Percentiles rank a stretch among this genome's conserved stretches.
phyloP scores from a whole-genome alignment of 2,888 invertebrate species.

The Drosophila rubida region DNA sequence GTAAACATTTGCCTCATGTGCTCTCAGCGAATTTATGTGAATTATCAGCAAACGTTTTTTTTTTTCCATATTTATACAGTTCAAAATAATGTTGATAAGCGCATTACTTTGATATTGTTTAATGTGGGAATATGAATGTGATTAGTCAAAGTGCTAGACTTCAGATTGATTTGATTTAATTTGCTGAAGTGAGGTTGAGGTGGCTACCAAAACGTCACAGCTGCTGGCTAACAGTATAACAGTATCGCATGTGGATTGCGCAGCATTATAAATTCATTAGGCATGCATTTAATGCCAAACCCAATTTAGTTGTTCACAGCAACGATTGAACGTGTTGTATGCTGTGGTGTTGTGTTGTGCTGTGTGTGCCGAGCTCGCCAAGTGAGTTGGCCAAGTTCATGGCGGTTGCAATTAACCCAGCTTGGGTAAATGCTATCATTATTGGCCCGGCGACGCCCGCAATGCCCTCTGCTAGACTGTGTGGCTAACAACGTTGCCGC shows the following conservation, averaged over 20 bases:
- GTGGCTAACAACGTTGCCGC: constrained; percentile 16
- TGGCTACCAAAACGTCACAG: not conserved
- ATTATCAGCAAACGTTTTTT: not conserved
- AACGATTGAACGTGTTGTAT: not conserved
- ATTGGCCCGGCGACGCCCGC: constrained; percentile 15
- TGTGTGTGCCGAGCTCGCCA: too few species aligned
- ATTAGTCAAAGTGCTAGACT: constrained; percentile 12
- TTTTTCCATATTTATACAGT: not conserved
- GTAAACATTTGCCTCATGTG: not conserved
- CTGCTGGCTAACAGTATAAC: too few species aligned
- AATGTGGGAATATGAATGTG: constrained; percentile 11
- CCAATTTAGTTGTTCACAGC: constrained; percentile 1
- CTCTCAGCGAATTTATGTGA: not conserved
- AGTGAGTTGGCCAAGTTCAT: constrained; percentile 28
- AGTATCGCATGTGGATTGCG: too few species aligned
- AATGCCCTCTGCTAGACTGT: not conserved
- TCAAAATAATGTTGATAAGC: constrained; percentile 1
- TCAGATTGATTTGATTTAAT: not conserved
- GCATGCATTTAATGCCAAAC: constrained; percentile 8
- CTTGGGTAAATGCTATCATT: constrained; percentile 19
- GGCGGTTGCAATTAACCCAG: constrained; percentile 17
- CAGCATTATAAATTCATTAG: constrained; percentile 21
- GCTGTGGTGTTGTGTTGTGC: too few species aligned
- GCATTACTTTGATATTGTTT: not conserved
- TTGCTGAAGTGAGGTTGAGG: not conserved